These are phyloP conservation scores for Delichon dasypus DNA, from an alignment of 2,797 vertebrate species.

Conservation along the genomic window DNA sequence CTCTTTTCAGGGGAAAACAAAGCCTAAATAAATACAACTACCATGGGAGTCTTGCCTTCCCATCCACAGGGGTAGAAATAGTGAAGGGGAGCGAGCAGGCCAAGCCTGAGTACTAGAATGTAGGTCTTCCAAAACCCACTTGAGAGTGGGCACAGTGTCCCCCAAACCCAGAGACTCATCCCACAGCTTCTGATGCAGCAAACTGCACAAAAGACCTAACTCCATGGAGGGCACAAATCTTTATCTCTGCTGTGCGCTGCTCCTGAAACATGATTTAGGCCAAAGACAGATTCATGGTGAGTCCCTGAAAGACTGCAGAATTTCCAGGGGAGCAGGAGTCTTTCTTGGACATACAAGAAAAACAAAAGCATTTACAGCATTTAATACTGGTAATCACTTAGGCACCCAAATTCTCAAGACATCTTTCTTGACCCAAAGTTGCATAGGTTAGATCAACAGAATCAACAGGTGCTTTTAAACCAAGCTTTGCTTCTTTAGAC, in stretches of 20 bases:
- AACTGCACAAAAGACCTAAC: neutral
- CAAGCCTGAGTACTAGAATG: neutral
- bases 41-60: neutral
- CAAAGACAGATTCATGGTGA: neutral
- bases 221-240: neutral
- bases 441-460: neutral
- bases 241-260: neutral
- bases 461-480: neutral
- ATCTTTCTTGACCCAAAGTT: neutral
- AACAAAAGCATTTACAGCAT: neutral
- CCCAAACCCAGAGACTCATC: neutral
- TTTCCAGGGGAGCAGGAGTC: neutral
- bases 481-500: neutral
- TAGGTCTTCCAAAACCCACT: neutral
- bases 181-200: neutral
- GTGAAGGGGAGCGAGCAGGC: neutral
- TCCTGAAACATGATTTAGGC: neutral
- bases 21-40: slow-evolving; percentile 43
- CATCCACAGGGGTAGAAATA: neutral
- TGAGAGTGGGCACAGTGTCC: accelerated
- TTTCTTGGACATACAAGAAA: neutral
- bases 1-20: slow-evolving; percentile 35
- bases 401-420: neutral
- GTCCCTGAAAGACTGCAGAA: neutral
- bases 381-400: neutral